A percentile compares a stretch with the other conserved stretches of the same genome.
phyloP scores from a whole-genome alignment of 1,140 invertebrate species.

The Drosophila quadrilineata region DNA sequence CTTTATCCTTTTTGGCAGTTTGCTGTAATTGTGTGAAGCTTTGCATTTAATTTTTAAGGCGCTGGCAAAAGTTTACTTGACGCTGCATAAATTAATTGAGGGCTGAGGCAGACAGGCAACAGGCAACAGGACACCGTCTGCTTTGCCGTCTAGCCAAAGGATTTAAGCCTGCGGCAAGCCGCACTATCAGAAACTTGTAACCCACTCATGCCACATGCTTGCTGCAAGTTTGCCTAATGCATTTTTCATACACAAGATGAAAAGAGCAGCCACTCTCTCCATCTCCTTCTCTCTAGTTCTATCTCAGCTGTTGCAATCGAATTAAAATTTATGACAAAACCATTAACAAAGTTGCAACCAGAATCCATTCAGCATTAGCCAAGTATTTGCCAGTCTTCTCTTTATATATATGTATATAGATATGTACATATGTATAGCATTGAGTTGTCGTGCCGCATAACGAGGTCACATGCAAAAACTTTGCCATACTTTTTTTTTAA shows the following conservation, averaged over 20 bases:
- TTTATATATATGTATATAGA: too few relatives aligned
- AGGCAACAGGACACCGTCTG: slow-evolving; percentile 40
- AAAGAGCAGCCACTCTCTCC: neutral
- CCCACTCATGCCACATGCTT: slow-evolving; percentile 21
- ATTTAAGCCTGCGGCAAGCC: slow-evolving; percentile 39
- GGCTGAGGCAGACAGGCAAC: too few relatives aligned
- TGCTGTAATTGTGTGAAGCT: slow-evolving; percentile 8
- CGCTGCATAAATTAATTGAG: slow-evolving; percentile 76
- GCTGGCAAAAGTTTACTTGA: slow-evolving; percentile 54
- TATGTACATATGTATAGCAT: too few relatives aligned
- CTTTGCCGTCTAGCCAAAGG: slow-evolving; percentile 17
- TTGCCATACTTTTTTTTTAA: slow-evolving; percentile 42
- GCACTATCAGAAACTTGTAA: slow-evolving; percentile 62
- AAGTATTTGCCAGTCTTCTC: slow-evolving; percentile 34
- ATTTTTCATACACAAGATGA: slow-evolving; percentile 55
- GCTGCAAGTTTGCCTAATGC: slow-evolving; percentile 50
- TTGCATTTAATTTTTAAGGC: slow-evolving; percentile 33
- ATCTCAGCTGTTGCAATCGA: slow-evolving; percentile 69
- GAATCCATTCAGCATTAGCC: slow-evolving; percentile 34
- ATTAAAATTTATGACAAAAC: slow-evolving; percentile 80
- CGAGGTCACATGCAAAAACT: slow-evolving; percentile 68
- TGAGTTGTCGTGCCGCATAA: slow-evolving; percentile 26
- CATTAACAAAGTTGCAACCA: slow-evolving; percentile 71
- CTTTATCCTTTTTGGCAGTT: slow-evolving; percentile 38
- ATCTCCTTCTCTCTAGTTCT: too few relatives aligned